Evolutionary conservation across 2,113 vertebrate genomes (phyloP).

Genomic region (Bos indicus): DNA sequence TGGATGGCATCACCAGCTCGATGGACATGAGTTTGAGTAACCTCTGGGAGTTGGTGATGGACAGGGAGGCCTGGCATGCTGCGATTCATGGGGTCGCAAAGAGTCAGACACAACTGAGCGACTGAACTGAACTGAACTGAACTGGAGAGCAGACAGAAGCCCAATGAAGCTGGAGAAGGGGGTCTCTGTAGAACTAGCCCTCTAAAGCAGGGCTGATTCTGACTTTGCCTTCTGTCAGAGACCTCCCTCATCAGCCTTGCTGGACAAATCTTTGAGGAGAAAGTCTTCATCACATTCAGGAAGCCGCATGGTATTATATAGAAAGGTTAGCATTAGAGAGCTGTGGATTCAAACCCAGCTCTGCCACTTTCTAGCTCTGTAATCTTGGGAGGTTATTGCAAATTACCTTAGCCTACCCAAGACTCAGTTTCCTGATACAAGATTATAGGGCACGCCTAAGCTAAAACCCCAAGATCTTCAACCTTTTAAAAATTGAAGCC

Average conservation of each 20-base stretch:
- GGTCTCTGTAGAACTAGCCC: not conserved
- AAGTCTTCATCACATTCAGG: too few relatives aligned
- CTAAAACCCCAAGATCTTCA: not conserved
- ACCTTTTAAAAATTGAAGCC: not conserved
- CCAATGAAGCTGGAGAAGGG: not conserved
- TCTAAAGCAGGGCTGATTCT: not conserved
- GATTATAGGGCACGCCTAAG: not conserved
- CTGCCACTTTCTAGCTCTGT: not conserved
- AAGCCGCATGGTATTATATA: accelerated
- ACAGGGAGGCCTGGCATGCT: too few relatives aligned
- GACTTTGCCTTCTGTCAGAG: not conserved
- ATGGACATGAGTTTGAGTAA: too few relatives aligned
- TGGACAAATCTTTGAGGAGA: not conserved
- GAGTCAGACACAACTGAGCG: accelerated
- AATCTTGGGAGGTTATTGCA: not conserved
- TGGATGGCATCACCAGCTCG: too few relatives aligned
- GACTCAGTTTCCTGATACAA: not conserved
- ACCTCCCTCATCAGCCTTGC: not conserved
- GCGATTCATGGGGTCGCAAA: too few relatives aligned
- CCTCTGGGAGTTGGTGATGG: too few relatives aligned
- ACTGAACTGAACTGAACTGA: too few relatives aligned
- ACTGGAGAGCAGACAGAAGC: not conserved
- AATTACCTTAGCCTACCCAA: not conserved
- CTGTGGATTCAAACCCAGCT: not conserved
- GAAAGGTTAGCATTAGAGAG: not conserved